These are phyloP conservation scores for Etheostoma nigrum DNA, from an alignment of 2,797 vertebrate species.

Conservation along the genomic window DNA sequence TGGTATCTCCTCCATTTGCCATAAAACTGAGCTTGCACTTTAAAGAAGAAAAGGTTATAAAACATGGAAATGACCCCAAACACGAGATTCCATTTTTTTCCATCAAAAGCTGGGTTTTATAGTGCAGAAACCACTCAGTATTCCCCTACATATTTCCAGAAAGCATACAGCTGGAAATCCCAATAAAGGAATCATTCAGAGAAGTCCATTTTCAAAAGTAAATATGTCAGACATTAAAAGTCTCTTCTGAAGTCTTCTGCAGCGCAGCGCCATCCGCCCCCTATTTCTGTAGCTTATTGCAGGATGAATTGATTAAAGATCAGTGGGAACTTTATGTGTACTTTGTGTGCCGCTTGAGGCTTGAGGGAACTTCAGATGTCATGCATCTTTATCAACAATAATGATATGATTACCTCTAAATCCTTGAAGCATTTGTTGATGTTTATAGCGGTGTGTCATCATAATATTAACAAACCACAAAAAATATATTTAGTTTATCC, in stretches of 20 bases:
- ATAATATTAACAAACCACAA: slow-evolving; percentile 58
- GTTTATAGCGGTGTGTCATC: slow-evolving; percentile 75
- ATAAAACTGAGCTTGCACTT: neutral
- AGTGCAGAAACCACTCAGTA: slow-evolving; percentile 46
- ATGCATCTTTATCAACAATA: slow-evolving; percentile 74
- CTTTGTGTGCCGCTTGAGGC: slow-evolving; percentile 56
- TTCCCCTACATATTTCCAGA: slow-evolving; percentile 46
- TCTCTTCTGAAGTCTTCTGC: slow-evolving; percentile 73
- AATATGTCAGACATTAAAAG: slow-evolving; percentile 71
- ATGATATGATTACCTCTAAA: slow-evolving; percentile 71
- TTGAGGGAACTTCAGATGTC: slow-evolving; percentile 73
- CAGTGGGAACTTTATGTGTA: slow-evolving; percentile 61
- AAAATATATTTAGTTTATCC: slow-evolving; percentile 67
- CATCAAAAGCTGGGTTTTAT: slow-evolving; percentile 34
- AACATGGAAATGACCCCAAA: neutral
- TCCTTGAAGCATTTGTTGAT: slow-evolving; percentile 71
- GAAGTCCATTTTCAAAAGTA: slow-evolving; percentile 68
- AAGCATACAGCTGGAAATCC: slow-evolving; percentile 42
- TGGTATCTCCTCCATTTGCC: neutral
- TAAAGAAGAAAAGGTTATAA: too few species aligned
- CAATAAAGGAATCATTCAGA: slow-evolving; percentile 63
- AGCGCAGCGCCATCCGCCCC: slow-evolving; percentile 58
- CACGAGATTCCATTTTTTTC: neutral
- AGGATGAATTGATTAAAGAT: slow-evolving; percentile 76
- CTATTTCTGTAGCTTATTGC: slow-evolving; percentile 66